Evolutionary conservation across 2,113 vertebrate genomes (phyloP).

Genomic region (Lutjanus erythropterus): DNA sequence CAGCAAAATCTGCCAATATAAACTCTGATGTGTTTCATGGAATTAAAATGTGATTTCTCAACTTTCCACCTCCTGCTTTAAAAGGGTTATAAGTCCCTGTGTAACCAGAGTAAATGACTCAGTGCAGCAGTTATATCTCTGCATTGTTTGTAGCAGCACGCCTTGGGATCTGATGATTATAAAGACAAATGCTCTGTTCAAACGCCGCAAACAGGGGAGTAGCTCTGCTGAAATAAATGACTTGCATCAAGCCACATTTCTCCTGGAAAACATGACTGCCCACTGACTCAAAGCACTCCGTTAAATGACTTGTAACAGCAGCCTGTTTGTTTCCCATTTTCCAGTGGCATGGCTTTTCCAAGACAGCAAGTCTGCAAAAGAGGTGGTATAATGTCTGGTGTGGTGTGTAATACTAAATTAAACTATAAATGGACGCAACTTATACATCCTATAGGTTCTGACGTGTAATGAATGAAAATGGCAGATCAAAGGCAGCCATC

Average conservation of each 20-base stretch:
- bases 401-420: slow-evolving; percentile 31
- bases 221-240: slow-evolving; percentile 58
- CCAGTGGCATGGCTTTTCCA: slow-evolving; percentile 53
- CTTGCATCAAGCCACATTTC: slow-evolving; percentile 44
- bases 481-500: slow-evolving; percentile 49
- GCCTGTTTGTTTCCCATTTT: slow-evolving; percentile 56
- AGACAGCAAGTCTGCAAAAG: slow-evolving; percentile 13
- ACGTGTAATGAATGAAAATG: slow-evolving; percentile 19
- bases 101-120: slow-evolving; percentile 18
- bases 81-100: not conserved
- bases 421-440: not conserved
- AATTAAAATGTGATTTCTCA: slow-evolving; percentile 8
- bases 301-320: slow-evolving; percentile 63
- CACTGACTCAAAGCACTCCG: slow-evolving; percentile 37
- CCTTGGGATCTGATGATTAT: slow-evolving; percentile 47
- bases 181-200: slow-evolving; percentile 51
- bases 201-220: slow-evolving; percentile 32
- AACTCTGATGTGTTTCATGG: not conserved
- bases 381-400: not conserved
- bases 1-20: not conserved
- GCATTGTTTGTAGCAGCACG: slow-evolving; percentile 19
- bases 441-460: not conserved
- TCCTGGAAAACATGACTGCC: slow-evolving; percentile 63
- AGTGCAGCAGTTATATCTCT: slow-evolving; percentile 8
- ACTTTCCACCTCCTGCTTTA: not conserved